These are phyloP conservation scores for Nylanderia fulva DNA, from an alignment of 1,140 invertebrate species.

Conservation along the genomic window DNA sequence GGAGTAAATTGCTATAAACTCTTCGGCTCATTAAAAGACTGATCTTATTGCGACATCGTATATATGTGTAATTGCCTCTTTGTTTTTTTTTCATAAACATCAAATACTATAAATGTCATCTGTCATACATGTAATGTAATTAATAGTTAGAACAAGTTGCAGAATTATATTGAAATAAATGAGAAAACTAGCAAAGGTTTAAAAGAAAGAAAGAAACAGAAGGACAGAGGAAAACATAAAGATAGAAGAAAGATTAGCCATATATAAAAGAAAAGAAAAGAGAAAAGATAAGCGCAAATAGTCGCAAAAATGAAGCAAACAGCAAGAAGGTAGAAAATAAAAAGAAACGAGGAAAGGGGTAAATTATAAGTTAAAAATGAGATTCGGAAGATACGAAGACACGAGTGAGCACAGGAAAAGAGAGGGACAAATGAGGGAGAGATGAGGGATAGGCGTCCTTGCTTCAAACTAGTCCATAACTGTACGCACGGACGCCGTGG, in stretches of 20 bases:
- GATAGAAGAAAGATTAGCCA: background rate
- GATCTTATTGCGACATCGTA: slow-evolving; percentile 34
- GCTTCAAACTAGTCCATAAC: slow-evolving; percentile 41
- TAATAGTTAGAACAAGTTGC: background rate
- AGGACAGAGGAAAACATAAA: background rate
- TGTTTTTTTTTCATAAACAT: too few relatives aligned
- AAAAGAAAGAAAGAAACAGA: background rate
- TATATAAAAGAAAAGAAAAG: background rate
- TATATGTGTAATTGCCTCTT: slow-evolving; percentile 24
- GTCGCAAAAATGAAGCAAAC: background rate
- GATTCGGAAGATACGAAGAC: background rate
- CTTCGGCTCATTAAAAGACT: background rate
- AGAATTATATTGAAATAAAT: background rate
- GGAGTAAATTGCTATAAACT: slow-evolving; percentile 48
- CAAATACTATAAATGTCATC: slow-evolving; percentile 12
- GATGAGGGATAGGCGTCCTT: slow-evolving; percentile 40
- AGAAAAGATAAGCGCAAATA: background rate
- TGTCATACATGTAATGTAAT: background rate
- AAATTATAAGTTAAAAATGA: background rate
- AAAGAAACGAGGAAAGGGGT: background rate
- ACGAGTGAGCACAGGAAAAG: background rate
- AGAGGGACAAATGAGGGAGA: background rate
- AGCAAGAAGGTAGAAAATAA: background rate
- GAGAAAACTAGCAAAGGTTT: background rate
- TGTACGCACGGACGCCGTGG: slow-evolving; percentile 38